Conservation (phyloP, 37 sponge, comb jelly and placozoan genomes). For the Chondrilla cf. caribensis region DNA sequence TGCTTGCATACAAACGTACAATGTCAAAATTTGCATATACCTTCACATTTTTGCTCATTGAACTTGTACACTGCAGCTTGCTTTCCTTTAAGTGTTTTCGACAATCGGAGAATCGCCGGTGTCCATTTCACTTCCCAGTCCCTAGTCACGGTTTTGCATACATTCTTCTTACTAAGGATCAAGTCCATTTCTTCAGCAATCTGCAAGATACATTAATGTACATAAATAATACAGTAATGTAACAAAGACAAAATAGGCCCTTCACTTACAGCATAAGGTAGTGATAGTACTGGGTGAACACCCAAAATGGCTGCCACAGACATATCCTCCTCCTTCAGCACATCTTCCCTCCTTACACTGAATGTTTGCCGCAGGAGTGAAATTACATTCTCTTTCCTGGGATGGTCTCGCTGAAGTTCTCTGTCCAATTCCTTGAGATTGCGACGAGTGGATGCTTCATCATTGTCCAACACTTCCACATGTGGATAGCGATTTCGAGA, state of each 20-base stretch:
- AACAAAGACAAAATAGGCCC: no score
- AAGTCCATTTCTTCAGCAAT: constrained; percentile 23
- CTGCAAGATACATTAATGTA: no score
- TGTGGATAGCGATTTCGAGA: not conserved
- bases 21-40: not conserved
- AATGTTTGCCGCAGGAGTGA: constrained; percentile 23
- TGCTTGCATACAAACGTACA: no score
- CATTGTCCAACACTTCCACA: not conserved
- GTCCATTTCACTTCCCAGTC: constrained; percentile 2
- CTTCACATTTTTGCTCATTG: not conserved
- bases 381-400: constrained; percentile 6
- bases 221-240: no score
- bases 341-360: not conserved
- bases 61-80: not conserved
- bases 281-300: not conserved
- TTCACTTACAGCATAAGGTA: constrained; percentile 21
- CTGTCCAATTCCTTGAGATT: not conserved
- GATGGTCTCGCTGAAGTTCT: not conserved
- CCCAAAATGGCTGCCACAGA: not conserved
- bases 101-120: constrained; percentile 26
- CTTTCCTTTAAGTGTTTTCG: constrained; percentile 13
- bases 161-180: constrained; percentile 3
- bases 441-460: not conserved
- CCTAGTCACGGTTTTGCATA: not conserved
- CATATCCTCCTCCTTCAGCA: constrained; percentile 6